A percentile compares a stretch with the other conserved stretches of the same genome.
phyloP scores from a whole-genome alignment of 2,797 vertebrate species.

The Acanthurus leucopareius region DNA sequence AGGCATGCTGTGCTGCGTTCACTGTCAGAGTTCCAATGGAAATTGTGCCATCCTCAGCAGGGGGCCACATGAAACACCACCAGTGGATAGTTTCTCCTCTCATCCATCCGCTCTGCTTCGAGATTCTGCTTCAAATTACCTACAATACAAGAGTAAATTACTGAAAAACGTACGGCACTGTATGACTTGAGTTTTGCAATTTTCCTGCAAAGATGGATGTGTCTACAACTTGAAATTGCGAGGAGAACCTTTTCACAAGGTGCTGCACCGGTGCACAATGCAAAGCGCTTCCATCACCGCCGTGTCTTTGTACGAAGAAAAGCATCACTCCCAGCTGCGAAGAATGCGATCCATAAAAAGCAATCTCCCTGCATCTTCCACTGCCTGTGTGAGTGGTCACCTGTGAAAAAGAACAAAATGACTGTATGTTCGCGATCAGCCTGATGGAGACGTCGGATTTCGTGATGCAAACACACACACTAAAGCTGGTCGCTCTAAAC shows the following conservation, averaged over 20 bases:
- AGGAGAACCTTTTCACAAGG: constrained; percentile 39
- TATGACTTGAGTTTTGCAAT: constrained; percentile 14
- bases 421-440: constrained; percentile 43
- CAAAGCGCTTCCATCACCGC: constrained; percentile 25
- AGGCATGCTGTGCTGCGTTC: constrained; percentile 47
- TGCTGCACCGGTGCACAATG: constrained; percentile 25
- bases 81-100: background rate
- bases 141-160: constrained; percentile 16
- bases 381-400: constrained; percentile 43
- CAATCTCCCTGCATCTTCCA: constrained; percentile 57
- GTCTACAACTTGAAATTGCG: constrained; percentile 40
- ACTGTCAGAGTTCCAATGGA: constrained; percentile 37
- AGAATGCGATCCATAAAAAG: constrained; percentile 58
- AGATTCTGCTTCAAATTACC: constrained; percentile 29
- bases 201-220: constrained; percentile 23
- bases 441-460: constrained; percentile 54
- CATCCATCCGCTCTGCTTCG: background rate
- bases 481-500: background rate
- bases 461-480: background rate
- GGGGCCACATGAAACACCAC: constrained; percentile 33
- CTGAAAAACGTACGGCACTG: background rate
- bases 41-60: constrained; percentile 54
- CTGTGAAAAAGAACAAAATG: constrained; percentile 63
- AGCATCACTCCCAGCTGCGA: constrained; percentile 12
- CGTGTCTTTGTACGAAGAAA: constrained; percentile 19